These are phyloP conservation scores for Kryphioiulus occultus DNA, from an alignment of 2,888 invertebrate species.

Conservation along the genomic window DNA sequence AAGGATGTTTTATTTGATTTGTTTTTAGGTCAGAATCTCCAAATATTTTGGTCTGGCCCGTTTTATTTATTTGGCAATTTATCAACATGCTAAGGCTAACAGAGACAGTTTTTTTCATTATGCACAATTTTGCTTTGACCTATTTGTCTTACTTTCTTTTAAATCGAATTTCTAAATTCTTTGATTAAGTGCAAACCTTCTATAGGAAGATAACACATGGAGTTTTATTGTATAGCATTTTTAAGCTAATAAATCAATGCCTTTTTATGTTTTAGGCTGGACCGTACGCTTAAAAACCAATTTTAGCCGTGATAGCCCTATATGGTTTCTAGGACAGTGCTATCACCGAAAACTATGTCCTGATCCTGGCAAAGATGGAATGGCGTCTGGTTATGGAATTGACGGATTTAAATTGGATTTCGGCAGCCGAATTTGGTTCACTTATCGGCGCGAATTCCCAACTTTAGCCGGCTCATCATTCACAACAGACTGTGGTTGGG, in stretches of 20 bases:
- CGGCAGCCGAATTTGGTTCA: slow-evolving; percentile 84
- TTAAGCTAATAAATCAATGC: not conserved
- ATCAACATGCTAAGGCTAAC: no score
- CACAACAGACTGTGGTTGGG: slow-evolving; percentile 94
- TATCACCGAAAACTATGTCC: slow-evolving; percentile 73
- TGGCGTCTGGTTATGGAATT: slow-evolving; percentile 49
- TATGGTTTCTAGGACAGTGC: slow-evolving; percentile 83
- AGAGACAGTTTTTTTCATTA: no score
- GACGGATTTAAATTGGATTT: slow-evolving; percentile 87
- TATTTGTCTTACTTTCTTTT: no score
- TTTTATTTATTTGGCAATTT: not conserved
- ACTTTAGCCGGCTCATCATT: slow-evolving; percentile 79
- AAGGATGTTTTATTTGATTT: not conserved
- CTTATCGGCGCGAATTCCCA: slow-evolving; percentile 86
- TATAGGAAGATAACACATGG: no score
- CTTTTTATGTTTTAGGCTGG: slow-evolving; percentile 67
- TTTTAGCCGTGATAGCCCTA: slow-evolving; percentile 85
- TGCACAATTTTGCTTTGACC: no score
- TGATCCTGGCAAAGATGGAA: slow-evolving; percentile 28
- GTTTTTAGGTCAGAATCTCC: not conserved
- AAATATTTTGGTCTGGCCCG: not conserved
- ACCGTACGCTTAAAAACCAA: slow-evolving; percentile 77
- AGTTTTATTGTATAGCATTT: not conserved
- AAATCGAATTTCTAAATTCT: not conserved
- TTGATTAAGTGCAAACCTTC: no score